phyloP scores from a whole-genome alignment of 2,113 vertebrate genomes.

The Festucalex cinctus region DNA sequence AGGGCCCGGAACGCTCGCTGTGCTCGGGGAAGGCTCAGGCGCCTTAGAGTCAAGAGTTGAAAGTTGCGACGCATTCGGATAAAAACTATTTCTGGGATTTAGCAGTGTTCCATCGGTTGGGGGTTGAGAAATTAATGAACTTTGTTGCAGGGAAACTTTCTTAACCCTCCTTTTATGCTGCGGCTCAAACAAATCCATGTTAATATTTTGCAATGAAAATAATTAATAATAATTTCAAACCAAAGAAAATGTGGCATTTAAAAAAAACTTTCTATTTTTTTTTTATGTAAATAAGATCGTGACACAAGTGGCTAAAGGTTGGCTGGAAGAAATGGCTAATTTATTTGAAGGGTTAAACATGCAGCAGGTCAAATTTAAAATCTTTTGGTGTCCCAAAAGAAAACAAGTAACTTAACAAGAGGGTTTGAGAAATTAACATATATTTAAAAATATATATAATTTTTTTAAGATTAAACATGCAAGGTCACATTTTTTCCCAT shows the following conservation, averaged over 20 bases:
- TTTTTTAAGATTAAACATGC: too few species aligned
- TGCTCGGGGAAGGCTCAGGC: constrained; percentile 60
- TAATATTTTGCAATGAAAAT: constrained; percentile 1
- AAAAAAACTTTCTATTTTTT: too few species aligned
- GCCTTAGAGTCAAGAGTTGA: constrained; percentile 62
- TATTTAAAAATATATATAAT: too few species aligned
- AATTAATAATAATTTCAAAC: constrained; percentile 10
- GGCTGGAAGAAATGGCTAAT: too few species aligned
- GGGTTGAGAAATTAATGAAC: constrained; percentile 45
- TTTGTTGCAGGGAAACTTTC: constrained; percentile 15
- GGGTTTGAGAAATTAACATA: too few species aligned
- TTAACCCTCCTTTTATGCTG: not conserved
- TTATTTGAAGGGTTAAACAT: too few species aligned
- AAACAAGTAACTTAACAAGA: too few species aligned
- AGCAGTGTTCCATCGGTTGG: constrained; percentile 46
- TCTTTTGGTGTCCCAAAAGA: too few species aligned
- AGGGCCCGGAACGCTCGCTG: constrained; percentile 60
- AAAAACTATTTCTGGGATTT: constrained; percentile 63
- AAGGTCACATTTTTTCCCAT: too few species aligned
- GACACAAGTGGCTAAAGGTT: too few species aligned
- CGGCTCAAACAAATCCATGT: not conserved
- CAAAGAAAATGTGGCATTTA: not conserved
- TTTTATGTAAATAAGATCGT: too few species aligned
- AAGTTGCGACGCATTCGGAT: constrained; percentile 40
- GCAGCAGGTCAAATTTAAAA: too few species aligned